Evolutionary conservation across 2,113 vertebrate genomes (phyloP).

Genomic region (Orthonyx spaldingii): DNA sequence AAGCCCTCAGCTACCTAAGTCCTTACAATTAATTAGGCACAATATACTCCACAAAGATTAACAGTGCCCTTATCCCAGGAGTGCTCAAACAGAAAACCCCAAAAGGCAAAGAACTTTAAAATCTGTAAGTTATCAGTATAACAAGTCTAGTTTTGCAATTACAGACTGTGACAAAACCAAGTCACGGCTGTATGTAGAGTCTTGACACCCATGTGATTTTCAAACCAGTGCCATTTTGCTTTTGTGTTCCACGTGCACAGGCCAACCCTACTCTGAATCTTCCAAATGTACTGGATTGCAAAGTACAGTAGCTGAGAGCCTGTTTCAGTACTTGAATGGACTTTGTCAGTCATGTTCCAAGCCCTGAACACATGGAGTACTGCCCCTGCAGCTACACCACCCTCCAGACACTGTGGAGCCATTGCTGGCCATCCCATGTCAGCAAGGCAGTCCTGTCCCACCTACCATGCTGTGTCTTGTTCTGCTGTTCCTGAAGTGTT

Average conservation of each 20-base stretch:
- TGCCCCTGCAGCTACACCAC: background rate
- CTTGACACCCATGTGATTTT: background rate
- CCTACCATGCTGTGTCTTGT: background rate
- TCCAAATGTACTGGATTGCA: background rate
- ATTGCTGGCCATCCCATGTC: background rate
- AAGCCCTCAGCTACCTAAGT: constrained; percentile 3
- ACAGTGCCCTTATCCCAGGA: background rate
- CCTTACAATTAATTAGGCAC: constrained; percentile 12
- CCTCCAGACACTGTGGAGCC: constrained; percentile 19
- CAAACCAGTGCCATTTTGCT: background rate
- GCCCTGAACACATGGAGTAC: background rate
- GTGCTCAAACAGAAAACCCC: background rate
- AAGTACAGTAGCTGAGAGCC: background rate
- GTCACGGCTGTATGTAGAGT: background rate
- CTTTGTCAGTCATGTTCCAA: background rate
- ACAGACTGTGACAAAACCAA: background rate
- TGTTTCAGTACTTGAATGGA: background rate
- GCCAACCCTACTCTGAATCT: background rate
- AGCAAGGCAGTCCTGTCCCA: background rate
- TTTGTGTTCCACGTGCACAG: background rate
- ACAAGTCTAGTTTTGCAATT: background rate
- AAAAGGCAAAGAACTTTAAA: background rate
- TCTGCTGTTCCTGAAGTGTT: background rate
- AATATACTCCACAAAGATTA: constrained; percentile 8
- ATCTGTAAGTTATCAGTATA: background rate